Evolutionary conservation across 2,113 vertebrate species (phyloP), one percentile per base, ranked within the genome.

Genomic region (Hippocampus comes): DNA sequence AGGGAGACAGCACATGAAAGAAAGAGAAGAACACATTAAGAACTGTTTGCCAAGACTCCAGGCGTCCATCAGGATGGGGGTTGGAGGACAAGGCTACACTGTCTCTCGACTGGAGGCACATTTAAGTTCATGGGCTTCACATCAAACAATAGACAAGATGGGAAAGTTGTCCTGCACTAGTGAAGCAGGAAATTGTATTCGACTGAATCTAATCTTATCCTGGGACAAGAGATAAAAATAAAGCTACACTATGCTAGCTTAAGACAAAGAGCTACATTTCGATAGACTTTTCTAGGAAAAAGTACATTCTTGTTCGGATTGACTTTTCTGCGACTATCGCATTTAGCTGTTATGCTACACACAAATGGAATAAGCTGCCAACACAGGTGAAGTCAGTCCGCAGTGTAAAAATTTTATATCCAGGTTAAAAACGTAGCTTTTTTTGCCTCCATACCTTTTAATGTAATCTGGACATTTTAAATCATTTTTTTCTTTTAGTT

Each of bases 1-100:
- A 71, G 71, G 64, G 66, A 77, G 72, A 51, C 82, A 49, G 84
- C 85, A 89, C 89, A 90, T 91, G 85, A 88, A 89, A 91, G 87
- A 84, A 68, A 87, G 41, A 81, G 68, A 78, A 83, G 55, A 73
- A 80, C 70, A 77, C 65, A 79, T 90, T 79, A 87, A 82, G 82
- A 63, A 42, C 30, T 70, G 79, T 80, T 83, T 81, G 65, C 70
- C 38, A 38, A 75, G 77, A 66, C 81, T 75, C 71, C 70, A 78
- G 73, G 56, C 38, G 48, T 25, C 78, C 64, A 78, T 76, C 76
- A 73, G 63, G 67, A 80, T 75, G 59, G 67, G 71, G 25, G 71
- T 17, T 48, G n/a, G 21, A 63, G 56, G 4, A 71, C 9, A 70
- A 64, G 73, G 63, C 67, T 69, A 21, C 42, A 49, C 72, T 56